Conservation (phyloP, 1,140 invertebrate species). For the Anastatus disparis region DNA sequence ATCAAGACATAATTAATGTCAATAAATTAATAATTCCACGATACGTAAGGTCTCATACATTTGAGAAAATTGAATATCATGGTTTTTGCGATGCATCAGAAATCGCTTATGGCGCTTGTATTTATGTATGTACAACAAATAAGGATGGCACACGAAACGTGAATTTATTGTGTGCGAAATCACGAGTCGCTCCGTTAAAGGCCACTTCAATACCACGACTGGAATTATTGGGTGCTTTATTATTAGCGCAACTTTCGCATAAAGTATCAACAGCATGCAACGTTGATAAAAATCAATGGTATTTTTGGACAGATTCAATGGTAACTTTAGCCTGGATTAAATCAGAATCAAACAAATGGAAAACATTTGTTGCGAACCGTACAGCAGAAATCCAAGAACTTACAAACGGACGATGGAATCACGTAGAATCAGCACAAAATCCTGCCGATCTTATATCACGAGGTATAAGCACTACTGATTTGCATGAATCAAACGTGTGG, state of each 20-base stretch:
- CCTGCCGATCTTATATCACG: conserved; percentile 27
- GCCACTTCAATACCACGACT: neutral
- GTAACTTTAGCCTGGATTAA: conserved; percentile 24
- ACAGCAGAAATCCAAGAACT: conserved; percentile 28
- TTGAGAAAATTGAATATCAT: neutral
- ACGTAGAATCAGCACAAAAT: conserved; percentile 25
- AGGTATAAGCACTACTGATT: neutral
- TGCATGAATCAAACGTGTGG: conserved; percentile 40
- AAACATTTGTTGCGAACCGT: conserved; percentile 29
- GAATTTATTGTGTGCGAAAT: neutral
- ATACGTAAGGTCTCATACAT: neutral
- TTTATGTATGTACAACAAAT: neutral
- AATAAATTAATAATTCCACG: neutral
- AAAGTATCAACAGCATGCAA: conserved; percentile 5
- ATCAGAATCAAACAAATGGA: conserved; percentile 7
- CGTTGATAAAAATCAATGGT: neutral
- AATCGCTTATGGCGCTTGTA: neutral
- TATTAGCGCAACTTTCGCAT: conserved; percentile 6
- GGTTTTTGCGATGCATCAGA: neutral
- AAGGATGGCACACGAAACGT: neutral
- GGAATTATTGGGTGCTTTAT: neutral
- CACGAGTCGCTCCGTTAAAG: neutral
- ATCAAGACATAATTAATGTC: neutral
- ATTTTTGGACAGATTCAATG: conserved; percentile 21
- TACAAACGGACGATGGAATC: conserved; percentile 16